Percentiles rank a stretch among this genome's conserved stretches.
phyloP scores from a whole-genome alignment of 2,797 vertebrate genomes.

The Lacerta viridis region DNA sequence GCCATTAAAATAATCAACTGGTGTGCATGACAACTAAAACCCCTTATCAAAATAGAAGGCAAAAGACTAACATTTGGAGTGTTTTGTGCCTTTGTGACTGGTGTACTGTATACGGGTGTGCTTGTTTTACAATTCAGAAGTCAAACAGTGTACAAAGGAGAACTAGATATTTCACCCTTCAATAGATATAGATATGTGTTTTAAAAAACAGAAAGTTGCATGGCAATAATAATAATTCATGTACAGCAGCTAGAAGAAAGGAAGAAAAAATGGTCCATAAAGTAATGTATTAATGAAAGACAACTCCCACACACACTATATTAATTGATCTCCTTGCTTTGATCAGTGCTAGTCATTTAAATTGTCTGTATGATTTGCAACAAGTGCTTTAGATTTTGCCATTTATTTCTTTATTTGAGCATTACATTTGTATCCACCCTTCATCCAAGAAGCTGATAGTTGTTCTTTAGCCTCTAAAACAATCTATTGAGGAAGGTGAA shows the following conservation, averaged over 20 bases:
- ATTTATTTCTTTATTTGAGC: background rate
- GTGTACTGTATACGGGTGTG: background rate
- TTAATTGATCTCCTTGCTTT: background rate
- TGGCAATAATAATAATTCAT: background rate
- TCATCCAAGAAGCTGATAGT: background rate
- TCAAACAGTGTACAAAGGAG: background rate
- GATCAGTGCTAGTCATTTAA: background rate
- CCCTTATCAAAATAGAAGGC: background rate
- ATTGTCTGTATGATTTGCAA: background rate
- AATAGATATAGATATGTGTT: no score
- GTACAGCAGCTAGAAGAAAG: background rate
- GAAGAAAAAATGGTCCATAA: background rate
- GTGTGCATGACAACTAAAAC: slow-evolving; percentile 18
- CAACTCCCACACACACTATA: background rate
- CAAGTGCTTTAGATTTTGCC: background rate
- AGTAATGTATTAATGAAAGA: background rate
- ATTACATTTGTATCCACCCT: background rate
- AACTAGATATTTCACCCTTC: background rate
- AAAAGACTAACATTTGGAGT: background rate
- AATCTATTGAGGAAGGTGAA: background rate
- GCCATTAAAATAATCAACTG: background rate
- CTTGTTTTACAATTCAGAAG: background rate
- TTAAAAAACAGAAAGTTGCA: background rate
- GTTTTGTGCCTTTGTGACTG: background rate
- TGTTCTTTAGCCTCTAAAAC: background rate